Evolutionary conservation across 2,888 invertebrate genomes (phyloP), one percentile per base, ranked within the genome.

Genomic region (Hemaris fuciformis): DNA sequence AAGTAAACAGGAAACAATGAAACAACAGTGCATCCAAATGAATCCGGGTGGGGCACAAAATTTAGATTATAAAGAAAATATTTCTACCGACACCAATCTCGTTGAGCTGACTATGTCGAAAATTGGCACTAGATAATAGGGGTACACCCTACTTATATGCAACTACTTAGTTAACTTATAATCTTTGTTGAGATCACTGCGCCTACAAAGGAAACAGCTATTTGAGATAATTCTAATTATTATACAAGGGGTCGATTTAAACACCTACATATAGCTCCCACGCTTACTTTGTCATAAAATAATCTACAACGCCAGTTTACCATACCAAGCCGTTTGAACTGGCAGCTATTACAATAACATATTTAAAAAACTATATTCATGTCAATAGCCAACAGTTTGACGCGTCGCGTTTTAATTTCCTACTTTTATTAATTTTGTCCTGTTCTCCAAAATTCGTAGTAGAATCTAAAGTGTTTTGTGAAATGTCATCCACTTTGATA

Each of bases 401-500:
- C 60, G 57, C 45, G 58, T 67, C 61, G 23, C 63, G 18, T 59
- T 66, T 69, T 70, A 67, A 67, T 57, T 67, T 65, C 60, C 45
- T 42, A 59, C 67, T 61, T 20, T 60, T 66, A 66, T 62, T 71
- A 67, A 59, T 61, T 56, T 62, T 62, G 62, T 59, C 62, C 61
- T 67, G 66, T 68, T 68, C n/a, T n/a, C n/a, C 71, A 34, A 79
- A 78, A 78, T 80, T 84, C 72, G 71, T 63, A 65, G 76, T 81
- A 71, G 69, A 67, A 71, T 68, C 66, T 66, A 56, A 61, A 65
- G 75, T 80, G 77, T 71, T 69, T 69, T 62, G 74, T 79, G 77
- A 75, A 75, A 95, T 95, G 95, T 94, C 95, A 79, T 95, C 95
- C 58, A 94, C 95, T 43, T 84, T 93, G 60, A 93, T 94, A 64